Base-by-base conservation (phyloP, 2,888 invertebrate genomes). In the Meganola albula region DNA sequence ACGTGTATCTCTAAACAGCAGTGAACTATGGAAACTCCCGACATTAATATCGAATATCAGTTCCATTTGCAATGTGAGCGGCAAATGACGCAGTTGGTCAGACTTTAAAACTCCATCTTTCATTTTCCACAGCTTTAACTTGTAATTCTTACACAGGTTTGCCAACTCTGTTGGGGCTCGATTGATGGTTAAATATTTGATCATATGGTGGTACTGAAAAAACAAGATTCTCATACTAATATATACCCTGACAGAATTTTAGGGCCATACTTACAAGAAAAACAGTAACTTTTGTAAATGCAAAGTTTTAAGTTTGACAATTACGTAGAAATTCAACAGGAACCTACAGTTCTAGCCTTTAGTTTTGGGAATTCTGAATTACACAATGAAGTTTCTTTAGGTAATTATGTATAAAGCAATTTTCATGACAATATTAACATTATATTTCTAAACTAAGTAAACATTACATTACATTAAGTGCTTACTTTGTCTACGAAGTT, bases 41-140 rank as follows among this genome's bases (percentile, higher is more conserved):
- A 85, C 74, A 33, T 83, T 85, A 20, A 84, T 79, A 40, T 86
- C 85, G 33, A 83, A 86, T 20, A 84, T 79, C 9, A 85, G 66
- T 45, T 86, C 85, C 78, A 77, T 84, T 42, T 76, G 79, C 32
- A 86, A 42, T 0, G 83, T 63, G 1, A 68, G 42, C 1, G 85
- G 85, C 9, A 85, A 53, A 34, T 71, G 65, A 12, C 70, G 47
- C 9, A 84, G 53, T 31, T 76, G 67, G 1, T 58, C 20, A 0
- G 78, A 73, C 1, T 46, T 57, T 2, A 82, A 52, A 1, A 85
- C 55, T 0, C 83, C 85, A 11, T 76, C 67, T 44, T 85, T 85
- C 75, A 80, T 82, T 5, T 57, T 40, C 85, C 85, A 85, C 2
- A 84, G 48, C 20, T 71, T 59, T 10, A 65, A 44, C 28, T 79